Evolutionary conservation across 2,888 invertebrate genomes (phyloP).

Genomic region (Eumacrocentrus americanus): DNA sequence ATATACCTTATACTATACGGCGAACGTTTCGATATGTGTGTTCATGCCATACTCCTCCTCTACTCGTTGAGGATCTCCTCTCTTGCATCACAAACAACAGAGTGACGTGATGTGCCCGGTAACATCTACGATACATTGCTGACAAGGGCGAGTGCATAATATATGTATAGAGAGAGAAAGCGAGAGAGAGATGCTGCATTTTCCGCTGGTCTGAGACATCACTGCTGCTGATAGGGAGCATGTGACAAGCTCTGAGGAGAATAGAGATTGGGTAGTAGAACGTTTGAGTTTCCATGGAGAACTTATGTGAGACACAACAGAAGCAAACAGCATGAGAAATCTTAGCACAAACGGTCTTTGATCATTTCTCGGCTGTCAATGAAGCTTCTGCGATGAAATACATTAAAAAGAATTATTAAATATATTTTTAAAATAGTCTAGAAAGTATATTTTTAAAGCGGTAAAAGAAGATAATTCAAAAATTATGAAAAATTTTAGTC

Average conservation of each 20-base stretch:
- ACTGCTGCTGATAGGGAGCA: no score
- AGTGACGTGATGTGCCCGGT: conserved; percentile 27
- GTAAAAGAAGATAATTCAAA: no score
- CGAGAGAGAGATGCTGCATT: no score
- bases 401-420: no score
- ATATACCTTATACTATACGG: no score
- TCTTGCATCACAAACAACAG: conserved; percentile 30
- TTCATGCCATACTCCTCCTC: conserved; percentile 36
- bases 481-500: no score
- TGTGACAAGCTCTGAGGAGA: background rate
- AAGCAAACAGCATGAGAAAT: background rate
- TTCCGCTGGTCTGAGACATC: no score
- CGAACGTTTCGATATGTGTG: conserved; percentile 33
- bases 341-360: background rate
- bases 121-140: conserved; percentile 28
- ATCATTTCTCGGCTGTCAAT: no score
- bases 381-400: no score
- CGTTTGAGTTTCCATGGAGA: no score
- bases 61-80: conserved; percentile 11
- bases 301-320: no score
- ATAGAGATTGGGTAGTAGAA: background rate
- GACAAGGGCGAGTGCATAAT: background rate
- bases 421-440: background rate
- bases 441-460: no score
- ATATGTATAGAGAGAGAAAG: conserved; percentile 5